Evolutionary conservation across 2,113 vertebrate genomes (phyloP).

Genomic region (Turdus rufiventris): DNA sequence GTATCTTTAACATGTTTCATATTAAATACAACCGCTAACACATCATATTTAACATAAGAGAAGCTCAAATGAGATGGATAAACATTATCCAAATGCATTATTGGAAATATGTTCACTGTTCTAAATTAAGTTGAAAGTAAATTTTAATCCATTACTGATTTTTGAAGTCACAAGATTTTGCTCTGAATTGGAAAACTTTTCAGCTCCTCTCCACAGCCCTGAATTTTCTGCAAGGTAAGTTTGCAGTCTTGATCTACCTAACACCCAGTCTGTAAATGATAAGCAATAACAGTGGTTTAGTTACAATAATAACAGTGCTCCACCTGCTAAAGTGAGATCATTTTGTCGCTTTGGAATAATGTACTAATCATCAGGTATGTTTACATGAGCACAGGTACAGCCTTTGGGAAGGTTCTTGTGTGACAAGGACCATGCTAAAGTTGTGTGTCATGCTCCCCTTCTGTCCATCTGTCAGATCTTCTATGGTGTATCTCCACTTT

Average conservation of each 20-base stretch:
- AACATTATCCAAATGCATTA: slow-evolving; percentile 3
- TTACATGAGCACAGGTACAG: neutral
- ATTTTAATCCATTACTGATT: neutral
- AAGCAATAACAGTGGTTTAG: neutral
- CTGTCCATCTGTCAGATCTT: neutral
- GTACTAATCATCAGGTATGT: neutral
- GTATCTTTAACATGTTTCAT: neutral
- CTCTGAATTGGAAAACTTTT: neutral
- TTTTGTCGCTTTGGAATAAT: neutral
- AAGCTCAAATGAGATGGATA: slow-evolving; percentile 10
- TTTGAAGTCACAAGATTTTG: neutral
- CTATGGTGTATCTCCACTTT: neutral
- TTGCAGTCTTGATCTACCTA: neutral
- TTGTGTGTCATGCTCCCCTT: neutral
- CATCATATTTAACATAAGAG: neutral
- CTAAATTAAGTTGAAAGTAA: neutral
- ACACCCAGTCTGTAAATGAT: neutral
- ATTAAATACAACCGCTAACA: slow-evolving; percentile 32
- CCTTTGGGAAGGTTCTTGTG: neutral
- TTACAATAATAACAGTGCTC: neutral
- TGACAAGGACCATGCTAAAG: neutral
- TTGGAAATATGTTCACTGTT: neutral
- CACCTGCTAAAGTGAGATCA: neutral
- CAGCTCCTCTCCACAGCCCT: neutral
- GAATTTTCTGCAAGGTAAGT: neutral